Evolutionary conservation across 1,140 invertebrate species (phyloP), one percentile per base, ranked within the genome.

Genomic region (Trigoniulus corallinus): DNA sequence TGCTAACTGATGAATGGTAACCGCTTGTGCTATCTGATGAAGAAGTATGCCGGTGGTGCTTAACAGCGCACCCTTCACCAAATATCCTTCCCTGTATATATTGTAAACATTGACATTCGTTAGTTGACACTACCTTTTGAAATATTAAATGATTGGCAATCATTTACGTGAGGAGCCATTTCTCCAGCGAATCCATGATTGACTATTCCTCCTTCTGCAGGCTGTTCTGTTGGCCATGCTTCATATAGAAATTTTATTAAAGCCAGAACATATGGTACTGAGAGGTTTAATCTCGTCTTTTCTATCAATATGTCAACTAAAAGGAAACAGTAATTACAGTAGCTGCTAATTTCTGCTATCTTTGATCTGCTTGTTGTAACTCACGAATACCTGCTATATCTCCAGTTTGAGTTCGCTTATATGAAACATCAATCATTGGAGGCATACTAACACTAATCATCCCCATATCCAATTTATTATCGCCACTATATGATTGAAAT

Each of bases 271-370:
- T 84, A 84, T 15, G 81, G 75, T 23, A 83, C 72, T 1, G 80
- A 79, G 1, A 86, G 61, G 61, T 82, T 83, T n/a, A 84, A 58
- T 45, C 79, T 67, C 2, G 80, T 74, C 47, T 81, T 72, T 57
- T 85, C 82, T 15, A 85, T 72, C 15, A 80, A 71, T 23, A 81
- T 70, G 61, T 85, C 78, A 27, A 75, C 71, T 61, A 72, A 74
- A 54, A 65, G n/a, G n/a, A n/a, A n/a, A n/a, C n/a, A n/a, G n/a
- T n/a, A n/a, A n/a, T n/a, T n/a, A n/a, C n/a, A n/a, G n/a, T n/a
- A n/a, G n/a, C n/a, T n/a, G n/a, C n/a, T n/a, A n/a, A n/a, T n/a
- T n/a, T n/a, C n/a, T n/a, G n/a, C n/a, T n/a, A n/a, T n/a, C n/a
- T n/a, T n/a, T n/a, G n/a, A n/a, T n/a, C n/a, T n/a, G n/a, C n/a